Conservation (phyloP, 2,113 vertebrate species). For the Trematocara variabile region DNA sequence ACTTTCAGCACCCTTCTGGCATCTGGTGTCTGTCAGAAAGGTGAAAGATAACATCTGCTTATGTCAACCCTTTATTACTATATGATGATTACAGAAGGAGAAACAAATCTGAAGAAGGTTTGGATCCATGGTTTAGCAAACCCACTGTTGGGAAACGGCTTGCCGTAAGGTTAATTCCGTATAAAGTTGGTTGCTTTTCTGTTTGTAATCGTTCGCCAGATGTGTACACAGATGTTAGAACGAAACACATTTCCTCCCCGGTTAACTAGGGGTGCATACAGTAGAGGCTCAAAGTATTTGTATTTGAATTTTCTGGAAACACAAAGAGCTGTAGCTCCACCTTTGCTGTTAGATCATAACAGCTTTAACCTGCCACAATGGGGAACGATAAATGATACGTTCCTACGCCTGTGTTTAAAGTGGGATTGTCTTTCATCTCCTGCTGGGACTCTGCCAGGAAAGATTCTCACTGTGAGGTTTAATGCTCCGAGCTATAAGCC, state of each 20-base stretch:
- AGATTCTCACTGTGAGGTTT: conserved; percentile 47
- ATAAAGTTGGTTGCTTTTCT: background rate
- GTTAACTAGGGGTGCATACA: conserved; percentile 8
- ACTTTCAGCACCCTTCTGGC: background rate
- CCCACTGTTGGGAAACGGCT: background rate
- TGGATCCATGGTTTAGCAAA: background rate
- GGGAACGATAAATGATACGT: conserved; percentile 65
- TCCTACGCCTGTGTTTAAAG: conserved; percentile 60
- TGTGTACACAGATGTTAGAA: conserved; percentile 16
- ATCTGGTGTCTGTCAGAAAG: background rate
- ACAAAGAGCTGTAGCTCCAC: conserved; percentile 34
- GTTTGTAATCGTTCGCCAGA: conserved; percentile 18
- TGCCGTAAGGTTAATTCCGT: background rate
- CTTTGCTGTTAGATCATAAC: conserved; percentile 48
- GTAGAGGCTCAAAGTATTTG: conserved; percentile 30
- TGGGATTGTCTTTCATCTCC: conserved; percentile 68
- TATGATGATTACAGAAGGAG: background rate
- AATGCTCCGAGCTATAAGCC: conserved; percentile 53
- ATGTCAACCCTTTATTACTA: background rate
- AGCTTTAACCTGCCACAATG: conserved; percentile 48
- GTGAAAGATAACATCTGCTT: background rate
- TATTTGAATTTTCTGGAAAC: conserved; percentile 29
- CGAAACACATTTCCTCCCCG: background rate
- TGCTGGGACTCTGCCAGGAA: conserved; percentile 58
- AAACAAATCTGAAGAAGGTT: background rate